Evolutionary conservation across 2,888 invertebrate genomes (phyloP), one percentile per base, ranked within the genome.

Genomic region (Disparrhopalites patrizii): DNA sequence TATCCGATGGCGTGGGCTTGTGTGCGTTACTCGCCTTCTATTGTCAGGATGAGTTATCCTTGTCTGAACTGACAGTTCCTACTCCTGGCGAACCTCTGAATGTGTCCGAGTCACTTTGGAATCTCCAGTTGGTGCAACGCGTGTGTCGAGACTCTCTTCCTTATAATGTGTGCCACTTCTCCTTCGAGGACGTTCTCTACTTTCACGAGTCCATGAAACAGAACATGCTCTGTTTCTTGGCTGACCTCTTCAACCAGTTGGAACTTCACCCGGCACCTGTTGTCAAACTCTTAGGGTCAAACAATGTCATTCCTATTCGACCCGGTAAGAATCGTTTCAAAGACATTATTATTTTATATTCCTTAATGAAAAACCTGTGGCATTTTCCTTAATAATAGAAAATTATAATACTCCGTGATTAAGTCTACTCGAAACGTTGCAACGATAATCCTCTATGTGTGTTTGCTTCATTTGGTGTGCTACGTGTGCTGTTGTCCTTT

Each of bases 181-280:
- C 89, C 81, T 91, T 93, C n/a, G 95, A 96, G 80, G 96, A 97
- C 80, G 87, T 96, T 74, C 90, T 94, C 40, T 95, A 93, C 78
- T 90, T 93, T 86, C 85, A 92, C 80, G 91, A 92, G 89, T 89
- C 93, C 72, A 91, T 94, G 90, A 88, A 89, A 68, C 88, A 90
- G 78, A 95, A 95, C 81, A 82, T 96, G 79, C 85, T 93, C 76
- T 91, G 91, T 66, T 89, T 96, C 82, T 83, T 96, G 75, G 93
- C 95, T 67, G 96, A 97, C 81, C 85, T 97, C 77, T 96, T 95
- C 81, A 93, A 92, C 81, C 85, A 91, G 77, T 84, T 95, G 79
- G 96, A 96, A 83, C 91, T 96, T 71, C 91, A 93, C 80, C 93
- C 93, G 23, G 90, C 89, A 43, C 89, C 90, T 79, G 90, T 90